Evolutionary conservation across 2,888 invertebrate genomes (phyloP).

Genomic region (Colostygia pectinataria): DNA sequence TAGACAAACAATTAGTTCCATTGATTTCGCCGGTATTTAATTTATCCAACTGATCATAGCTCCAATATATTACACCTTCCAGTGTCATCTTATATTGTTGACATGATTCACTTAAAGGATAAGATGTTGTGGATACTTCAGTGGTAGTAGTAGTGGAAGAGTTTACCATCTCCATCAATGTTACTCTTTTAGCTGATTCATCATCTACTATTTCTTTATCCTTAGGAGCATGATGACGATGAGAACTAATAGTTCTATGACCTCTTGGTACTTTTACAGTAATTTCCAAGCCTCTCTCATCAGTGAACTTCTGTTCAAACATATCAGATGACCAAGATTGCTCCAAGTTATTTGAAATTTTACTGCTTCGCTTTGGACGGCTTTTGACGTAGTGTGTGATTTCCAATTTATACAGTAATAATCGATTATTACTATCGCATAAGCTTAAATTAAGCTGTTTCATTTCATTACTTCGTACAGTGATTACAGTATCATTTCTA

Average conservation of each 20-base stretch:
- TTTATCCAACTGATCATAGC: background rate
- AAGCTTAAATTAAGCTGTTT: conserved; percentile 1
- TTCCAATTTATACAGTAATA: conserved; percentile 2
- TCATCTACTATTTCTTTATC: too few species aligned
- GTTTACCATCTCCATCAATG: too few species aligned
- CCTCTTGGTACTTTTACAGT: conserved; percentile 5
- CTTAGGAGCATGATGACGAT: too few species aligned
- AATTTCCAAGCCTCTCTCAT: conserved; percentile 4
- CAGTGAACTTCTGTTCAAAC: background rate
- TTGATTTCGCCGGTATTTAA: too few species aligned
- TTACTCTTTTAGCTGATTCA: too few species aligned
- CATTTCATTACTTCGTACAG: background rate
- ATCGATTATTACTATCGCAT: background rate
- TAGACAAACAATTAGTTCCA: too few species aligned
- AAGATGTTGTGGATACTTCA: background rate
- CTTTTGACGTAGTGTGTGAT: background rate
- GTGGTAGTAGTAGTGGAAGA: too few species aligned
- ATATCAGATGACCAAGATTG: conserved; percentile 5
- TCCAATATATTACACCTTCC: background rate
- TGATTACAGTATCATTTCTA: too few species aligned
- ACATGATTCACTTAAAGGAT: background rate
- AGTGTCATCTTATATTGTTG: background rate
- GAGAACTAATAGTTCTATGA: background rate
- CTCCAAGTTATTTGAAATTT: conserved; percentile 1
- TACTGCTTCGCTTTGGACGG: background rate